phyloP scores from a whole-genome alignment of 2,888 invertebrate species.

The Neoaliturus tenellus region DNA sequence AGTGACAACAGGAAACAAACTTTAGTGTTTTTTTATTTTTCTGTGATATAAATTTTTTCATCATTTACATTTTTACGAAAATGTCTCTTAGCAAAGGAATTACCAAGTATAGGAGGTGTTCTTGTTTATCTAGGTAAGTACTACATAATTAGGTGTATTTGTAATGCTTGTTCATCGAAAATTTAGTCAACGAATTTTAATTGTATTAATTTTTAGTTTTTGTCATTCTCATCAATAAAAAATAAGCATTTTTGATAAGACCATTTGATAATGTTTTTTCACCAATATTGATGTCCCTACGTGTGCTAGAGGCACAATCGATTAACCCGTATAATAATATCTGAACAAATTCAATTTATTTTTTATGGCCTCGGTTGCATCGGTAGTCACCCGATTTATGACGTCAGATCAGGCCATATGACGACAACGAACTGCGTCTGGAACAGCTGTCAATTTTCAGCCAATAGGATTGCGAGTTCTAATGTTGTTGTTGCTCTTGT shows the following conservation, averaged over 20 bases:
- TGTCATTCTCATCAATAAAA: no score
- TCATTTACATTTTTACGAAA: background rate
- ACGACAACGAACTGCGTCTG: background rate
- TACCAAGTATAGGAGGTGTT: conserved; percentile 52
- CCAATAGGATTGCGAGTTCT: conserved; percentile 11
- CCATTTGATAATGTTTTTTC: no score
- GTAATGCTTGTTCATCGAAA: background rate
- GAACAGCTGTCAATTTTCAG: background rate
- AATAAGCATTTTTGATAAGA: no score
- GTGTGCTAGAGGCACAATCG: no score
- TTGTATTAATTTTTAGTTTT: background rate
- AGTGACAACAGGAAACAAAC: background rate
- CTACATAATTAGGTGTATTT: background rate
- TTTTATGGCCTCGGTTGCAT: background rate
- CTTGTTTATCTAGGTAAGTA: conserved; percentile 56
- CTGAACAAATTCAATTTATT: no score
- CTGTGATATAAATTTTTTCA: background rate
- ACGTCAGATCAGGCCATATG: conserved; percentile 34
- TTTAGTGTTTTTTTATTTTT: background rate
- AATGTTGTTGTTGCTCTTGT: background rate
- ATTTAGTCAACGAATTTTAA: background rate
- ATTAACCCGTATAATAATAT: no score
- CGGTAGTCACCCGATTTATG: conserved; percentile 10
- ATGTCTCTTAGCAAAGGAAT: conserved; percentile 57
- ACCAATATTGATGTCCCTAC: no score